These are phyloP conservation scores for Megalonaias nervosa DNA, from an alignment of 1,140 invertebrate species.

Conservation along the genomic window DNA sequence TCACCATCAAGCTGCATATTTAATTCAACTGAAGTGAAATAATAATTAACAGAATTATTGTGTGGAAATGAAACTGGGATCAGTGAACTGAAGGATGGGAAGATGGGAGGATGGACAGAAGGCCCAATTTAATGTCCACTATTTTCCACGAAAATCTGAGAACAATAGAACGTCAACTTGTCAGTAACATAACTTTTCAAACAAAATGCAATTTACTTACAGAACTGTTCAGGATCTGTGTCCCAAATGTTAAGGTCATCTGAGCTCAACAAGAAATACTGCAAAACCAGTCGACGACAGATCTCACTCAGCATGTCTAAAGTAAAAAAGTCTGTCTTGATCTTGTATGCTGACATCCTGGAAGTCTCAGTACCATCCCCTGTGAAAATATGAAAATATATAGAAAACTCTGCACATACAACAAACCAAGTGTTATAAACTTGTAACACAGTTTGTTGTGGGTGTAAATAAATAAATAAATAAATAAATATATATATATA, in stretches of 20 bases:
- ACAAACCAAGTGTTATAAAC: too few species aligned
- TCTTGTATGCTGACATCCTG: slow-evolving; percentile 78
- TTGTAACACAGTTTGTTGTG: too few species aligned
- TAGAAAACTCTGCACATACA: too few species aligned
- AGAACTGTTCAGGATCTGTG: slow-evolving; percentile 90
- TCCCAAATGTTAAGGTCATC: slow-evolving; percentile 92
- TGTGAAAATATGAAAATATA: too few species aligned
- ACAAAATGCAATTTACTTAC: slow-evolving; percentile 68
- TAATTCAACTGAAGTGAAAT: too few species aligned
- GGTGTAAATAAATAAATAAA: too few species aligned
- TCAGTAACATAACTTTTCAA: neutral
- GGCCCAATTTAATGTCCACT: neutral
- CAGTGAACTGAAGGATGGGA: neutral
- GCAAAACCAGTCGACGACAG: slow-evolving; percentile 85
- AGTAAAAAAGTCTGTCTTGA: slow-evolving; percentile 83
- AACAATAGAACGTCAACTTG: neutral
- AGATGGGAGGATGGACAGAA: neutral
- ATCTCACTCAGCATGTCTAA: slow-evolving; percentile 82
- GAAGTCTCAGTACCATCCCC: slow-evolving; percentile 53
- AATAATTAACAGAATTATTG: too few species aligned
- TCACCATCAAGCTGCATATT: too few species aligned
- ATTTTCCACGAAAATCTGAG: neutral
- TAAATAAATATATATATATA: too few species aligned
- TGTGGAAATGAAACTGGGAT: neutral
- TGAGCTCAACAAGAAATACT: slow-evolving; percentile 89